phyloP scores from a whole-genome alignment of 2,113 vertebrate genomes.

The Tamias sibiricus region DNA sequence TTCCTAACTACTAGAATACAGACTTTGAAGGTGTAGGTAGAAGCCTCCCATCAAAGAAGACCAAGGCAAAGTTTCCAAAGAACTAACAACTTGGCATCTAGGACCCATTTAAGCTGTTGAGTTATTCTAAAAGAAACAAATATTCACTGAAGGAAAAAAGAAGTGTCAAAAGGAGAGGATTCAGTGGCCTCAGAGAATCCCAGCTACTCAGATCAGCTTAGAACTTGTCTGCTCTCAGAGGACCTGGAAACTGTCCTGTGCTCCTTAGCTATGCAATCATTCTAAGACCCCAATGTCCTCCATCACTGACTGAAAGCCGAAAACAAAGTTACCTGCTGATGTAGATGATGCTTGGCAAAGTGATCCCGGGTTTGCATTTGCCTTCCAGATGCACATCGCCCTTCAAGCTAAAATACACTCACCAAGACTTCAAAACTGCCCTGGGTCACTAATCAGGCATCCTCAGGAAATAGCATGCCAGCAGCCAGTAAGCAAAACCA shows the following conservation, averaged over 20 bases:
- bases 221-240: not conserved
- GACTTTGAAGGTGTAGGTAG: not conserved
- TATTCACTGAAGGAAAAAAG: not conserved
- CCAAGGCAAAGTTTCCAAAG: not conserved
- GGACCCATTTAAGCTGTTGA: not conserved
- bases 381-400: not conserved
- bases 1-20: not conserved
- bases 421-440: conserved; percentile 26
- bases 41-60: not conserved
- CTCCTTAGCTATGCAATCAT: not conserved
- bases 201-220: not conserved
- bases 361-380: conserved; percentile 21
- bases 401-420: conserved; percentile 56
- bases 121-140: not conserved
- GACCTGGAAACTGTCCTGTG: too few relatives aligned
- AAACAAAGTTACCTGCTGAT: not conserved
- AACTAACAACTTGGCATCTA: not conserved
- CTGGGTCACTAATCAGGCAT: not conserved
- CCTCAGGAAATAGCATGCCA: not conserved
- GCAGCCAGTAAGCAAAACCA: not conserved
- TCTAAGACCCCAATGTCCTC: not conserved
- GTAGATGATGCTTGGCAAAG: not conserved
- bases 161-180: not conserved
- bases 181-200: not conserved
- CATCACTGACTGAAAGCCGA: not conserved